These are phyloP conservation scores for Imbricaverruca yamaguchii DNA, from an alignment of 2,888 invertebrate species.

Conservation along the genomic window DNA sequence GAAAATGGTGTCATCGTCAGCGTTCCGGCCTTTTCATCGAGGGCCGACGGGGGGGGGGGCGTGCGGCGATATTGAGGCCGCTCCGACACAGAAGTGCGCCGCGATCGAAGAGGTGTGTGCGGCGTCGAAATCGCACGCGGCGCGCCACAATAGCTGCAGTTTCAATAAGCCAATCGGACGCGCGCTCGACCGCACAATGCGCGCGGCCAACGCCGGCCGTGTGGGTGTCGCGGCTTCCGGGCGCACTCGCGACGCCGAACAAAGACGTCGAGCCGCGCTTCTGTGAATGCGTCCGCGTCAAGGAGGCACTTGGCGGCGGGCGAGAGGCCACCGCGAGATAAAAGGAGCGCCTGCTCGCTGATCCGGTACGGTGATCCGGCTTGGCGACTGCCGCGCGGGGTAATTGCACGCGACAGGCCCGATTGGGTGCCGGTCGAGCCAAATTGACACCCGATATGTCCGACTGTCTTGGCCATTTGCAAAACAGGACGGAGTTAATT, in stretches of 20 bases:
- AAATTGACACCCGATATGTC: too few relatives aligned
- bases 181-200: not conserved
- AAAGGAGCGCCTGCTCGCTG: too few relatives aligned
- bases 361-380: too few relatives aligned
- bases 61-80: not conserved
- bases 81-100: not conserved
- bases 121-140: not conserved
- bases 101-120: not conserved
- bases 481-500: too few relatives aligned
- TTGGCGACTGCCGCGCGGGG: too few relatives aligned
- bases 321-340: too few relatives aligned
- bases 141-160: not conserved
- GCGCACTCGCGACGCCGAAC: not conserved
- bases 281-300: too few relatives aligned
- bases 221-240: not conserved
- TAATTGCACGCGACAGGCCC: too few relatives aligned
- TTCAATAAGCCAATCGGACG: not conserved
- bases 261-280: not conserved
- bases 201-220: not conserved
- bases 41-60: not conserved
- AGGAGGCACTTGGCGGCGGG: too few relatives aligned
- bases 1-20: not conserved
- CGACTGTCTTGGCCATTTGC: too few relatives aligned
- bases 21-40: not conserved
- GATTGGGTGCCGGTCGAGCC: too few relatives aligned